Evolutionary conservation across 2,113 vertebrate genomes (phyloP).

Genomic region (Lontra canadensis): DNA sequence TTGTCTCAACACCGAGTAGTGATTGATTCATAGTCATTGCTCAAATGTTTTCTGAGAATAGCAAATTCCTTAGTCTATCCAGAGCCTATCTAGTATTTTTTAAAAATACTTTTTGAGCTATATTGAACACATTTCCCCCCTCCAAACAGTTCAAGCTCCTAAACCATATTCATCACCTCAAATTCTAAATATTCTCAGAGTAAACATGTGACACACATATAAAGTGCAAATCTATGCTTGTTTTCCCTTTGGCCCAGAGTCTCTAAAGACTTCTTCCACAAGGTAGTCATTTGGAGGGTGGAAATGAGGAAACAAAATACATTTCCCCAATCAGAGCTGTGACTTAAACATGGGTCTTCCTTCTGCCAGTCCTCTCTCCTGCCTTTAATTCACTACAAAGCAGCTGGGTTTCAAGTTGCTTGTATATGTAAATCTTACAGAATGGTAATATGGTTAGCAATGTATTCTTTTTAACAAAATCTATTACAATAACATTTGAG

Average conservation of each 20-base stretch:
- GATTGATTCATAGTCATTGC: not conserved
- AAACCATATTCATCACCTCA: not conserved
- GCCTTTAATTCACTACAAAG: not conserved
- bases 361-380: no score
- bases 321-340: not conserved
- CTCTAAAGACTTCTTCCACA: not conserved
- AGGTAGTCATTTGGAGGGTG: not conserved
- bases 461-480: conserved; percentile 51
- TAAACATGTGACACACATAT: not conserved
- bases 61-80: not conserved
- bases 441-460: conserved; percentile 27
- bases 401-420: not conserved
- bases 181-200: not conserved
- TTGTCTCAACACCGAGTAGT: not conserved
- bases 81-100: not conserved
- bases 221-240: not conserved
- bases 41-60: not conserved
- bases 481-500: not conserved
- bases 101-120: not conserved
- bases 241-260: not conserved
- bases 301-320: not conserved
- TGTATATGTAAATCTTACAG: not conserved
- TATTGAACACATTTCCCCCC: not conserved
- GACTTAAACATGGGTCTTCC: not conserved
- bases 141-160: not conserved